phyloP scores from a whole-genome alignment of 1,140 invertebrate species.

The Habropoda laboriosa region DNA sequence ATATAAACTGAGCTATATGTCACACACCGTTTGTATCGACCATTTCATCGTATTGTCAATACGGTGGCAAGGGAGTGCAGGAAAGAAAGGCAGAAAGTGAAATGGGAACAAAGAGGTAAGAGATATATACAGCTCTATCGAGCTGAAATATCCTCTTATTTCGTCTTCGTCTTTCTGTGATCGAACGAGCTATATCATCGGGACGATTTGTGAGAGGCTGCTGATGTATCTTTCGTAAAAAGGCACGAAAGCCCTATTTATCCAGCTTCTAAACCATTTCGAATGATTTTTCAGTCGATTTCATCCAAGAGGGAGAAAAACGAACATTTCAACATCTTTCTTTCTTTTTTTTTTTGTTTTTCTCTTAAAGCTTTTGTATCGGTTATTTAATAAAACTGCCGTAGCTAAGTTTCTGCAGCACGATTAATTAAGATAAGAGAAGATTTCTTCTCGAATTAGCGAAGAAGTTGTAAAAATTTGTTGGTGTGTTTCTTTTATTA shows the following conservation, averaged over 20 bases:
- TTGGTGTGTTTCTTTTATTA: too few species aligned
- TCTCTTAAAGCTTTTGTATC: neutral
- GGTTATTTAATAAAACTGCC: too few species aligned
- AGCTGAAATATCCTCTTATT: neutral
- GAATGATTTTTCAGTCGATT: conserved; percentile 17
- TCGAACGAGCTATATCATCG: neutral
- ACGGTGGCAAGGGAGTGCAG: neutral
- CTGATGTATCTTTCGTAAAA: conserved; percentile 23
- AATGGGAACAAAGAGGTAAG: neutral
- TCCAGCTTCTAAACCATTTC: neutral
- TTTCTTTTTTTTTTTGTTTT: too few species aligned
- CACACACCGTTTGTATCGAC: neutral
- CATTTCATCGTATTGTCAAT: neutral
- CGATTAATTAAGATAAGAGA: neutral
- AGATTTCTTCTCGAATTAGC: neutral
- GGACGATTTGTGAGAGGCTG: neutral
- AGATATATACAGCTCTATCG: neutral
- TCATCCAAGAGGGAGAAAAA: neutral
- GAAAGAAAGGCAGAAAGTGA: neutral
- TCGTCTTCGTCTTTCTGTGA: neutral
- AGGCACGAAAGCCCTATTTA: neutral
- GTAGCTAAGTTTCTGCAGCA: too few species aligned
- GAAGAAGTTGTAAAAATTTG: neutral
- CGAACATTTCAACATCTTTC: neutral
- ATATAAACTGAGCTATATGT: neutral